Base-by-base conservation (phyloP, 1,140 invertebrate genomes). In the Drosophila pruinosa region DNA sequence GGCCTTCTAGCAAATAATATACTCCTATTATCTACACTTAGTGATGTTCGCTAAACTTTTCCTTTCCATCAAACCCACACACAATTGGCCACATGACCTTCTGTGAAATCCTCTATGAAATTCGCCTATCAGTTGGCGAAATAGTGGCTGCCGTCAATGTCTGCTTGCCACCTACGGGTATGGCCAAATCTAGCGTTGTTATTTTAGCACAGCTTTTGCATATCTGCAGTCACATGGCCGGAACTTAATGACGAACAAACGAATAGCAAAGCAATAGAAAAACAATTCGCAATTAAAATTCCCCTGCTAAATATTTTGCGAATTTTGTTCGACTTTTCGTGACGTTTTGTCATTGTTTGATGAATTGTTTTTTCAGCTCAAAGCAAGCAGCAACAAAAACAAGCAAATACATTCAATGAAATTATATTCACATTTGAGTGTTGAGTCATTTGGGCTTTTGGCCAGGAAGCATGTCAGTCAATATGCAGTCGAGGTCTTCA, bases 271-370 rank as follows among this genome's bases (percentile, higher is more conserved):
- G 10, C 14, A 50, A 15, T 8, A 28, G 0, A 1, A 7, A 15
- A 36, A 36, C 6, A 24, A 24, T 12, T 2, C 10, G 8, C 8
- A 52, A 39, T 17, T 31, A 59, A 48, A 59, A 48, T 48, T 36
- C 6, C 24, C 50, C 26, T 19, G n/a, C 3, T 34, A 10, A n/a
- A 26, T 47, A 14, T 17, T 52, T 57, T 47, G 22, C 38, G 39
- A 50, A 38, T 54, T 61, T 56, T 4, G 41, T 45, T 21, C 24
- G 12, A 19, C 8, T 73, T 58, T 75, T 63, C 24, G 58, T 83
- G 79, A 85, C 79, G 80, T 75, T 85, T 19, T 63, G 70, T 39
- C 24, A 47, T 61, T 67, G 62, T 68, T 75, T 82, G 79, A 82
- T 75, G 65, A 73, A 78, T 82, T 63, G 78, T 71, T 70, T 41